Evolutionary conservation across 2,797 vertebrate genomes (phyloP).

Genomic region (Streptopelia turtur): DNA sequence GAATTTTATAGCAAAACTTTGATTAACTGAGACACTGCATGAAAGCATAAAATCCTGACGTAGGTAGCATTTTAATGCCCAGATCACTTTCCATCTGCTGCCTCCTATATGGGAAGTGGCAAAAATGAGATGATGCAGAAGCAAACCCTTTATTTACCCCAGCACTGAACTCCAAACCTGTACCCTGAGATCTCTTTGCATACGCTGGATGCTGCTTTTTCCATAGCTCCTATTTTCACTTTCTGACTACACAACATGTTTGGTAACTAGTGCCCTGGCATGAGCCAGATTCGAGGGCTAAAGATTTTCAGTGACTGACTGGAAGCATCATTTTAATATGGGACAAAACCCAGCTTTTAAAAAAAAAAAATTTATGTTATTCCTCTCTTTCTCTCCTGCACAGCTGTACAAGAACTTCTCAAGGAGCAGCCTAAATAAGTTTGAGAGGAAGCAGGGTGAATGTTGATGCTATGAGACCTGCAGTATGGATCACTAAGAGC

Average conservation of each 20-base stretch:
- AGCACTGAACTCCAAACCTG: background rate
- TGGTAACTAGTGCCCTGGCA: background rate
- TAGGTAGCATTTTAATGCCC: constrained; percentile 52
- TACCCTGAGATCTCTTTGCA: background rate
- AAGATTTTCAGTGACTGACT: background rate
- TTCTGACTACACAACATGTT: background rate
- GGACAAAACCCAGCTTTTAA: background rate
- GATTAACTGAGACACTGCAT: constrained; percentile 78
- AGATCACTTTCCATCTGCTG: background rate
- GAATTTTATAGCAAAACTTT: constrained; percentile 75
- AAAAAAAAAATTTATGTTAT: too few relatives aligned
- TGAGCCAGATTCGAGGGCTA: background rate
- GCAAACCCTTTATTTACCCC: background rate
- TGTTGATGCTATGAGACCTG: background rate
- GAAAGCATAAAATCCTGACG: constrained; percentile 67
- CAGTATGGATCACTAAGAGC: background rate
- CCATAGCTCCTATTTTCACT: background rate
- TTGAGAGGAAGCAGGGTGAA: background rate
- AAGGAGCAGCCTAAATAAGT: background rate
- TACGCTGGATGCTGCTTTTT: background rate
- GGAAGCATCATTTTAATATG: background rate
- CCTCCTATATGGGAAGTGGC: background rate
- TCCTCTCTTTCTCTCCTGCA: too few relatives aligned
- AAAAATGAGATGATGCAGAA: background rate
- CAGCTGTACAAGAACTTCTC: background rate